Conservation (phyloP, 2,113 vertebrate genomes). For the Phyllostomus hastatus region DNA sequence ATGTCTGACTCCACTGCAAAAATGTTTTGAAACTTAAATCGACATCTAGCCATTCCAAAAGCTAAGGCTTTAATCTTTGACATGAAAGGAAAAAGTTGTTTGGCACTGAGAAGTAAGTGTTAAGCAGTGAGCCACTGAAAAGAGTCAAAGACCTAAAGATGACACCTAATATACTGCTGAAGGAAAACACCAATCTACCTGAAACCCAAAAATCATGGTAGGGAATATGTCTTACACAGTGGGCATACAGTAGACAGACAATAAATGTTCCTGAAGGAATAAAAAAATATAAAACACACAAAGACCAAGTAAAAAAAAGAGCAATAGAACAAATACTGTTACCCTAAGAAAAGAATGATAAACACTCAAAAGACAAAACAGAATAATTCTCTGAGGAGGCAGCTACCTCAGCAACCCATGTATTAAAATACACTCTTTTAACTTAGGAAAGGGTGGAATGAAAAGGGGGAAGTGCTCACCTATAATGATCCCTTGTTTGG, state of each 20-base stretch:
- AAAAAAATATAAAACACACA: not conserved
- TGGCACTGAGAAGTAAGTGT: not conserved
- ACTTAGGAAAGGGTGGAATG: not conserved
- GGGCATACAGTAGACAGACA: not conserved
- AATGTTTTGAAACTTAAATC: constrained; percentile 21
- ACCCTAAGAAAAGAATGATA: constrained; percentile 2
- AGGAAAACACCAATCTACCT: not conserved
- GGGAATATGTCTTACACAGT: not conserved
- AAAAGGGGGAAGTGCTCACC: not conserved
- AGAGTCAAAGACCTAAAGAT: constrained; percentile 9
- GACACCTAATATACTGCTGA: not conserved
- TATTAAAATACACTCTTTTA: not conserved
- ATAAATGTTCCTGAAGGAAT: not conserved
- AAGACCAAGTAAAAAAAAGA: not conserved
- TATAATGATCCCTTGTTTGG: not conserved
- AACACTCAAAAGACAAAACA: constrained; percentile 2
- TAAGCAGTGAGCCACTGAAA: not conserved
- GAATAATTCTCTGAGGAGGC: not conserved
- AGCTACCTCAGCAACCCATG: not conserved
- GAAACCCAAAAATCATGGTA: constrained; percentile 17
- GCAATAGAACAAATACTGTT: not conserved
- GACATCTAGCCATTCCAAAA: not conserved
- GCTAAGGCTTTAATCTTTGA: constrained; percentile 16
- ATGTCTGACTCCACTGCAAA: not conserved
- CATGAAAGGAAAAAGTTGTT: not conserved